Evolutionary conservation across 2,113 vertebrate genomes (phyloP), one percentile per base, ranked within the genome.

Genomic region (Aramus guarauna): DNA sequence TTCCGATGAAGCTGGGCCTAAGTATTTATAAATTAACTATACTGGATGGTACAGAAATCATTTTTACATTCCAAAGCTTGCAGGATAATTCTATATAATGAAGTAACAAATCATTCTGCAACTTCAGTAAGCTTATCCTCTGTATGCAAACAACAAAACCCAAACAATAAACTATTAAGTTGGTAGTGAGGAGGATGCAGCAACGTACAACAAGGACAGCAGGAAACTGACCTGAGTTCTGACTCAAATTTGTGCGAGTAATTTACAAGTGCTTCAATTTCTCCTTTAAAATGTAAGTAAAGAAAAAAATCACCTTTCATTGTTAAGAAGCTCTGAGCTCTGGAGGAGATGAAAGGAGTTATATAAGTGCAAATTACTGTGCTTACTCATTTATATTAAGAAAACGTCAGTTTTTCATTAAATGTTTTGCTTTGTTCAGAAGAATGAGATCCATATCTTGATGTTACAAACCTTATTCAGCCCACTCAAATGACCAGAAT

Each of bases 331-430:
- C 18, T 92, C 72, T 82, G 88, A 92, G 71, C 47, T 60, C 48
- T 63, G 41, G 45, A 91, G 34, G 15, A 78, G 69, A 56, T 82
- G 86, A 79, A 95, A 91, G 39, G 45, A 87, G 69, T 85, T 91
- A 89, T 58, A 26, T 50, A 91, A 95, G 86, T 69, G 84, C 43
- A 87, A 95, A 95, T 91, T 78, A 60, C 66, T 62, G 20, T 84
- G 64, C 86, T 95, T 91, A 91, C 43, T 91, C 73, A 92, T 82
- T 90, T 73, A 58, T 91, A 79, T 91, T 67, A 87, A 75, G 76
- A 89, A 94, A 94, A 91, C 3, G 9, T 62, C 41, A 16, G 50
- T 5, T 91, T 95, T 95, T 84, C 66, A 85, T 91, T 85, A 68
- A 88, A 82, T 82, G 37, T 72, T 89, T 91, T 85, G 9, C 56